Evolutionary conservation across 1,140 invertebrate genomes (phyloP).

Genomic region (Lepidurus couesii): DNA sequence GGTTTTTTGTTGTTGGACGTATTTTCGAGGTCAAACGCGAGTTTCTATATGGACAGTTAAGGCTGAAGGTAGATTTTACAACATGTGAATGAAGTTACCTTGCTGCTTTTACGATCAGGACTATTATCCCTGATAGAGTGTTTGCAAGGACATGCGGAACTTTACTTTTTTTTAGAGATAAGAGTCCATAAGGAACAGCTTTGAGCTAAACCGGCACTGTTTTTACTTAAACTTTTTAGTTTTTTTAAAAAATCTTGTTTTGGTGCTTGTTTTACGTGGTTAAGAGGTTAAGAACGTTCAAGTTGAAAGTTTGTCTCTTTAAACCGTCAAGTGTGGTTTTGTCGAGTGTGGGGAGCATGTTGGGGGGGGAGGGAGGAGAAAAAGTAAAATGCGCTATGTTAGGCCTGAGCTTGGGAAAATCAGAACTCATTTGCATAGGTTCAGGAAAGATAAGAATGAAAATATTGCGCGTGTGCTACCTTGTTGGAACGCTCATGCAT

Average conservation of each 20-base stretch:
- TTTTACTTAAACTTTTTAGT: background rate
- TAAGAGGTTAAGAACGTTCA: too few species aligned
- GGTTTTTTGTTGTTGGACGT: background rate
- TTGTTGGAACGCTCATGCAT: constrained; percentile 21
- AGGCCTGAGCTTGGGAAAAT: background rate
- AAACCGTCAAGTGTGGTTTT: too few species aligned
- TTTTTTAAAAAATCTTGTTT: background rate
- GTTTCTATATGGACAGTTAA: background rate
- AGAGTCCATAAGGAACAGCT: background rate
- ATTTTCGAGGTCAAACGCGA: background rate
- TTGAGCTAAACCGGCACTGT: background rate
- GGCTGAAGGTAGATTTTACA: constrained; percentile 2
- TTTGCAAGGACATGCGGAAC: constrained; percentile 1
- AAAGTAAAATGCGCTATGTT: background rate
- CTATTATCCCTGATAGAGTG: constrained; percentile 12
- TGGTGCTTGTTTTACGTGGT: too few species aligned
- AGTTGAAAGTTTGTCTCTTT: too few species aligned
- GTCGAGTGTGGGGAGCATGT: background rate
- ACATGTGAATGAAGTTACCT: constrained; percentile 19
- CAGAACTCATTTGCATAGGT: constrained; percentile 22
- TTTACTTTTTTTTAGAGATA: background rate
- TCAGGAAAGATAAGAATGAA: constrained; percentile 9
- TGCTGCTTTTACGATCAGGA: background rate
- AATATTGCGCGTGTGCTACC: constrained; percentile 18
- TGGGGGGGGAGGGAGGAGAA: background rate